A percentile compares a stretch with the other conserved stretches of the same genome.
Evolutionary conservation across 2,113 vertebrate species (phyloP).

Genomic region (Anarrhichthys ocellatus): DNA sequence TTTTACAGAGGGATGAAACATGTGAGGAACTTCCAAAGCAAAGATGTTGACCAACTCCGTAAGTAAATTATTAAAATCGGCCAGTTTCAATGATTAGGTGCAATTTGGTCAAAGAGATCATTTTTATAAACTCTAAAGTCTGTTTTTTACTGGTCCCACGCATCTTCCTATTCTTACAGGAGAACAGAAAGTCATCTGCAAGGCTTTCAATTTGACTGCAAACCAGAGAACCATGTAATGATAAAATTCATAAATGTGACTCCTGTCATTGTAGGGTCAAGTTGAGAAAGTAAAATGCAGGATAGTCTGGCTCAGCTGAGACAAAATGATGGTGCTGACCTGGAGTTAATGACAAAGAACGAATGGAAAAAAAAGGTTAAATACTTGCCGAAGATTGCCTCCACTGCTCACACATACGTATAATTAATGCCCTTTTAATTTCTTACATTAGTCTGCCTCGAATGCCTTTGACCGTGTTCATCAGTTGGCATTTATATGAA

Average conservation of each 20-base stretch:
- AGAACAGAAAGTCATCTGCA: conserved; percentile 9
- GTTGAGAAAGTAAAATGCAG: conserved; percentile 26
- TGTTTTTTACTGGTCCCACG: neutral
- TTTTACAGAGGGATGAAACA: conserved; percentile 12
- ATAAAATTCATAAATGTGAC: conserved; percentile 29
- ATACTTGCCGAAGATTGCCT: neutral
- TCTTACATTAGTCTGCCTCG: conserved; percentile 1
- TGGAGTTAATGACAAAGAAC: conserved; percentile 3
- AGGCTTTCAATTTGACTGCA: neutral
- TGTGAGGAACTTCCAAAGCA: neutral
- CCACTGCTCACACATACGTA: neutral
- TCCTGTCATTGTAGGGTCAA: neutral
- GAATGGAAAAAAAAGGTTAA: neutral
- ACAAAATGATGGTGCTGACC: conserved; percentile 26
- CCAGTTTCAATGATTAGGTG: neutral
- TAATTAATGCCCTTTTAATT: conserved; percentile 9
- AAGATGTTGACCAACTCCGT: neutral
- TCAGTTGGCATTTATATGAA: conserved; percentile 27
- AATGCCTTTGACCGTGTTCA: conserved; percentile 30
- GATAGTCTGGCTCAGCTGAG: conserved; percentile 39
- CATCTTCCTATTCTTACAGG: neutral
- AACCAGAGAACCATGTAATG: conserved; percentile 4
- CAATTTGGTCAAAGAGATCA: neutral
- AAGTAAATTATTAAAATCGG: neutral
- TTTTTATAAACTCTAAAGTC: neutral